Percentiles rank a stretch among this genome's conserved stretches.
These are phyloP conservation scores for Myathropa florea DNA, from an alignment of 2,888 invertebrate species.

Conservation along the genomic window DNA sequence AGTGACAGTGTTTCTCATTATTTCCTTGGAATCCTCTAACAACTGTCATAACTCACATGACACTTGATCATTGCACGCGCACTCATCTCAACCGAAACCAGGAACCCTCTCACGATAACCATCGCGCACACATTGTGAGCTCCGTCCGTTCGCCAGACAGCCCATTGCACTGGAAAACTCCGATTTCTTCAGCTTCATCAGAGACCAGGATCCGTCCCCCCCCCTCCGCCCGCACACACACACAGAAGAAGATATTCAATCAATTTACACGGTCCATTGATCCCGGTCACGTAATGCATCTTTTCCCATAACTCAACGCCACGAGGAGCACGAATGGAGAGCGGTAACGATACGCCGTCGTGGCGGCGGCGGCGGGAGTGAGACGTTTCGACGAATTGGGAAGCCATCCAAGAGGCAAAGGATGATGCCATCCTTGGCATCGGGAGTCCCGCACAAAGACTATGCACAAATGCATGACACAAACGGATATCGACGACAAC, in stretches of 20 bases:
- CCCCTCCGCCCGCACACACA: background rate
- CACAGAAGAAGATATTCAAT: slow-evolving; percentile 57
- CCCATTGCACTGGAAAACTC: slow-evolving; percentile 4
- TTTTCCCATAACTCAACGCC: slow-evolving; percentile 68
- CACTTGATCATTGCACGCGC: slow-evolving; percentile 60
- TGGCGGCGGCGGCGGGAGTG: background rate
- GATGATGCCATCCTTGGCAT: slow-evolving; percentile 21
- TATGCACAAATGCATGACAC: slow-evolving; percentile 27
- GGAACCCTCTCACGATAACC: slow-evolving; percentile 55
- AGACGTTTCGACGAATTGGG: slow-evolving; percentile 57
- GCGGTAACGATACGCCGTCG: too few relatives aligned
- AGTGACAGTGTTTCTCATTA: slow-evolving; percentile 32
- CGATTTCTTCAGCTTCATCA: slow-evolving; percentile 9
- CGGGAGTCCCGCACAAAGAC: slow-evolving; percentile 29
- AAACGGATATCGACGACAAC: background rate
- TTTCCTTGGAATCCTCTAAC: slow-evolving; percentile 59
- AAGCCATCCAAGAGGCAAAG: slow-evolving; percentile 55
- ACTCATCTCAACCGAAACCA: slow-evolving; percentile 4
- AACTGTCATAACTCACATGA: slow-evolving; percentile 70
- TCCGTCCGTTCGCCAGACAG: background rate
- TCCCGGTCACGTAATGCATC: slow-evolving; percentile 71
- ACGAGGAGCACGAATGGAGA: background rate
- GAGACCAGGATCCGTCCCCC: background rate
- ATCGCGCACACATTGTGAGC: slow-evolving; percentile 62
- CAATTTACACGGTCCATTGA: slow-evolving; percentile 71